Conservation (phyloP, 2,888 invertebrate species). For the Nasonia oneida region DNA sequence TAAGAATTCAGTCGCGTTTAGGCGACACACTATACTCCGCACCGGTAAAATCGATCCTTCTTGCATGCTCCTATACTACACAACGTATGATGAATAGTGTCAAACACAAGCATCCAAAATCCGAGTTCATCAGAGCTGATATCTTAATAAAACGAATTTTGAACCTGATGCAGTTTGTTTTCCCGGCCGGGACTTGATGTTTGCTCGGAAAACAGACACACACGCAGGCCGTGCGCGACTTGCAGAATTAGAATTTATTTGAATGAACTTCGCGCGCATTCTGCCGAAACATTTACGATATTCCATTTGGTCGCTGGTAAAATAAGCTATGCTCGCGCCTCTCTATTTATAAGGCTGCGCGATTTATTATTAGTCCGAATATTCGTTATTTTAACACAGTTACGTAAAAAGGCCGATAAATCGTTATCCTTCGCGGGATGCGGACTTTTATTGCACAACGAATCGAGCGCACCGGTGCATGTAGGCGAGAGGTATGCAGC, state of each 20-base stretch:
- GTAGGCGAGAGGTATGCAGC: not conserved
- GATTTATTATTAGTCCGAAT: not conserved
- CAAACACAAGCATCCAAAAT: not conserved
- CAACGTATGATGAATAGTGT: not conserved
- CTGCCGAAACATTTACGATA: not conserved
- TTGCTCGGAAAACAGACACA: not conserved
- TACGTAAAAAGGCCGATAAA: not conserved
- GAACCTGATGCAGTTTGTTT: not conserved
- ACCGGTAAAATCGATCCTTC: not conserved
- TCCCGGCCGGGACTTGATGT: not conserved
- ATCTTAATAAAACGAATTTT: conserved; percentile 3
- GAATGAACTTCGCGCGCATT: not conserved
- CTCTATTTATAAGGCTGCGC: not conserved
- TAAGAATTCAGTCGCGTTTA: not conserved
- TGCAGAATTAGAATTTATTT: not conserved
- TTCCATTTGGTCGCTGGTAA: not conserved
- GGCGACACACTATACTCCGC: no score
- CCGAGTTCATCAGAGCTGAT: not conserved
- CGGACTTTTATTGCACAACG: not conserved
- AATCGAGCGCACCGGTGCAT: not conserved
- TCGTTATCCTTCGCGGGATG: no score
- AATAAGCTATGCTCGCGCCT: not conserved
- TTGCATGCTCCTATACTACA: not conserved
- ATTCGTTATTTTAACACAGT: not conserved
- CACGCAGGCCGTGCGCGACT: no score